Evolutionary conservation across 2,888 invertebrate species (phyloP).

Genomic region (Papilio elwesi): DNA sequence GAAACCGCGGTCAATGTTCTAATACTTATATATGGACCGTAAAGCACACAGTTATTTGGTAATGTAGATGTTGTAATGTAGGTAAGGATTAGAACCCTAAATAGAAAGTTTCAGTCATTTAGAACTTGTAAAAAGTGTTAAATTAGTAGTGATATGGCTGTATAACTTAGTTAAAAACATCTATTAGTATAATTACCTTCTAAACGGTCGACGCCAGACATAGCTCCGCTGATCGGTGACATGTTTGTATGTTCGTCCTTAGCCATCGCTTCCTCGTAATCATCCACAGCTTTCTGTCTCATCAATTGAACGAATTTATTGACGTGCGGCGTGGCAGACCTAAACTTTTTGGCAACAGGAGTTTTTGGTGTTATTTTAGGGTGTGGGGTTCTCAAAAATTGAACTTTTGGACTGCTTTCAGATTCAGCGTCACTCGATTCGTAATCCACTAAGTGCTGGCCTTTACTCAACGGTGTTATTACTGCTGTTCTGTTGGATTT

Average conservation of each 20-base stretch:
- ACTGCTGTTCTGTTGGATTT: constrained; percentile 71
- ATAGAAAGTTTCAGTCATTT: too few relatives aligned
- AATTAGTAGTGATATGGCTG: not conserved
- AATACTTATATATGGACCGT: too few relatives aligned
- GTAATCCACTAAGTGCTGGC: constrained; percentile 72
- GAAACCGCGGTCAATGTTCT: too few relatives aligned
- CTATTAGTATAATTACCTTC: constrained; percentile 26
- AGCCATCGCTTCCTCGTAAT: constrained; percentile 56
- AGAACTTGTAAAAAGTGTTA: too few relatives aligned
- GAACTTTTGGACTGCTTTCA: constrained; percentile 51
- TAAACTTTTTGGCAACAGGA: constrained; percentile 61
- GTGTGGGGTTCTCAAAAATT: constrained; percentile 57
- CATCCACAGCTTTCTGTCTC: constrained; percentile 65
- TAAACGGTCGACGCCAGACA: constrained; percentile 31
- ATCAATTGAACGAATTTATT: constrained; percentile 65
- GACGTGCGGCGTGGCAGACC: constrained; percentile 70
- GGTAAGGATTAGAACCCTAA: too few relatives aligned
- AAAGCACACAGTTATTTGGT: too few relatives aligned
- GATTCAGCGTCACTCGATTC: constrained; percentile 69
- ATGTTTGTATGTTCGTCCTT: constrained; percentile 53
- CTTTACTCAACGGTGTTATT: constrained; percentile 71
- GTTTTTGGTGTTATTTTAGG: constrained; percentile 62
- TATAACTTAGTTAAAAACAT: not conserved
- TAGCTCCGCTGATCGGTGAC: constrained; percentile 49
- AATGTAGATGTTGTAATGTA: too few relatives aligned